Evolutionary conservation across 1,140 invertebrate genomes (phyloP).

Genomic region (Conus ventricosus): DNA sequence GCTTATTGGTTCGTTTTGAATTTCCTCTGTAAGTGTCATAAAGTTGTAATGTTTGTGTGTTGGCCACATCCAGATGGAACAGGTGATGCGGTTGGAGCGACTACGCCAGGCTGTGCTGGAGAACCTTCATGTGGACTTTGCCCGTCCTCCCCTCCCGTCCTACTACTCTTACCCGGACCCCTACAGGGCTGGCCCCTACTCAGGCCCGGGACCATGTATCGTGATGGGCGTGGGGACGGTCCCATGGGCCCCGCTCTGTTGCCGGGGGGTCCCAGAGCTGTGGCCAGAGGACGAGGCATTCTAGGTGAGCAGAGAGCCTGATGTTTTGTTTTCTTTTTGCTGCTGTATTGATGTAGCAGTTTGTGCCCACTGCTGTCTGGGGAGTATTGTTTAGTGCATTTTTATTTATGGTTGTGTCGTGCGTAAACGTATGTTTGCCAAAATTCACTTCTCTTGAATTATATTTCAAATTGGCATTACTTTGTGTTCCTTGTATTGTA

Average conservation of each 20-base stretch:
- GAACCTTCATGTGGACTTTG: conserved; percentile 84
- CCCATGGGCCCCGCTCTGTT: conserved; percentile 38
- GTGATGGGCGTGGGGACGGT: conserved; percentile 34
- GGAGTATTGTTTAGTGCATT: no score
- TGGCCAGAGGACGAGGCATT: conserved; percentile 66
- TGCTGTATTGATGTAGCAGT: no score
- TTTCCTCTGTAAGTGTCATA: no score
- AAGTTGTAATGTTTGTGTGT: no score
- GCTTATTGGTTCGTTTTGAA: no score
- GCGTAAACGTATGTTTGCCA: no score
- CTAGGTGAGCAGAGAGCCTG: conserved; percentile 54
- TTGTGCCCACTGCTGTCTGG: no score
- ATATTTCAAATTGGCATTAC: no score
- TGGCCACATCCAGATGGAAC: conserved; percentile 80
- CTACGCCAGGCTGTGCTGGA: conserved; percentile 92
- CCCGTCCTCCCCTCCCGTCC: conserved; percentile 72
- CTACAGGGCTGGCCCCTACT: conserved; percentile 42
- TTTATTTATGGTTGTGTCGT: no score
- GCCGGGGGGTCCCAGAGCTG: conserved; percentile 43
- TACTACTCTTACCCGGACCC: conserved; percentile 47
- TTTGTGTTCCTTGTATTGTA: no score
- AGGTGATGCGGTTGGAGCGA: conserved; percentile 89
- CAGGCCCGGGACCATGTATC: conserved; percentile 33
- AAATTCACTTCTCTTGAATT: no score
- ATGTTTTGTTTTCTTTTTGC: no score